Evolutionary conservation across 2,113 vertebrate genomes (phyloP), one percentile per base, ranked within the genome.

Genomic region (Aspiorhynchus laticeps): DNA sequence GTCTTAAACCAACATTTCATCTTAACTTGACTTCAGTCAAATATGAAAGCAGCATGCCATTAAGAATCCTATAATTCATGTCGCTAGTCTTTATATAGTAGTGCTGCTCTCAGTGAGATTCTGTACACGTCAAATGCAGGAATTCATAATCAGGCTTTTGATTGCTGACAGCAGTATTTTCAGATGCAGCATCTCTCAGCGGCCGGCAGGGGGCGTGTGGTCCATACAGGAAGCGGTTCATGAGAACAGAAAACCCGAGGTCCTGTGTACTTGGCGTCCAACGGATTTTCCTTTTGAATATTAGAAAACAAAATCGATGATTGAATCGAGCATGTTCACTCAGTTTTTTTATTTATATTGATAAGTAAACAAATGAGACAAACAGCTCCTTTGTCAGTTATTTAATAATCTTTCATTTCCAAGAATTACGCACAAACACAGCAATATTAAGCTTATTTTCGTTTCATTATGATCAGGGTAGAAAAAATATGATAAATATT

Each of bases 121-220:
- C 24, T 41, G 53, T 24, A 14, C 17, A 24, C 5, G 31, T 79
- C 48, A 80, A 33, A 80, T 63, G 11, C 8, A 59, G 31, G 33
- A 80, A 59, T 59, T 80, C 19, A n/a, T 33, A n/a, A 10, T 10
- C 24, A 5, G 53, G 1, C 41, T 12, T 74, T 46, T 46, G 41
- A 77, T 31, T 31, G 5, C 21, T 5, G 28, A 33, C 17, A 14
- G 31, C 14, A 15, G 14, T 43, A 6, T 81, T 31, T 74, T 26
- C 2, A 75, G 48, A 9, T 53, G 76, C 48, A 33, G 26, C 2
- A 7, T 11, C 76, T 56, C 76, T 19, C 17, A n/a, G 28, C 69
- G 21, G 19, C 41, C 28, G 17, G 63, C 63, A 71, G 81, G 81
- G 43, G 81, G 81, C 65, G 63, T 24, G 38, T 10, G 59, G n/a